Evolutionary conservation across 2,888 invertebrate genomes (phyloP).

Genomic region (Mesochorus sp.): DNA sequence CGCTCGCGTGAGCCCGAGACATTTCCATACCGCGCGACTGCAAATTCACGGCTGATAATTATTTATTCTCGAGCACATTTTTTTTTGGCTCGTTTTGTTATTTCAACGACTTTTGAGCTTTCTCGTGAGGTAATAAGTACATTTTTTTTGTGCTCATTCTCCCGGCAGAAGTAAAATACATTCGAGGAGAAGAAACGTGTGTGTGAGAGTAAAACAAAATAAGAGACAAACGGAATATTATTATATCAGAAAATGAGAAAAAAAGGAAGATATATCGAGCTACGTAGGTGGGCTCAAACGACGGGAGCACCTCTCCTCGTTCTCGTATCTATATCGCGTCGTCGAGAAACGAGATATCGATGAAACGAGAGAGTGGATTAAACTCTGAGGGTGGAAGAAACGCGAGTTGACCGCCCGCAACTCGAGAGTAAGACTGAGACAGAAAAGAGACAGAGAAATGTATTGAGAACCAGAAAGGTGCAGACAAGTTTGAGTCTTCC

Average conservation of each 20-base stretch:
- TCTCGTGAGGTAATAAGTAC: slow-evolving; percentile 16
- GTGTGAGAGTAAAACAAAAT: slow-evolving; percentile 21
- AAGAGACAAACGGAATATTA: slow-evolving; percentile 24
- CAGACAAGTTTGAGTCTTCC: slow-evolving; percentile 51
- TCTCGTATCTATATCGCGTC: slow-evolving; percentile 65
- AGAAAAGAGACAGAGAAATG: no score
- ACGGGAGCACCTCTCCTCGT: slow-evolving; percentile 45
- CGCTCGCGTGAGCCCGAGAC: slow-evolving; percentile 45
- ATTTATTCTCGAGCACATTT: not conserved
- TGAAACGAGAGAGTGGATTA: slow-evolving; percentile 57
- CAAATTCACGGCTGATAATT: slow-evolving; percentile 11
- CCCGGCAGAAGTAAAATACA: not conserved
- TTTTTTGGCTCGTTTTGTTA: not conserved
- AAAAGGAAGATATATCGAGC: not conserved
- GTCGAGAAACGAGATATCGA: slow-evolving; percentile 62
- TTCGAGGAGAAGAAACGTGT: no score
- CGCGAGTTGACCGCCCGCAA: slow-evolving; percentile 50
- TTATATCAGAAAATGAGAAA: not conserved
- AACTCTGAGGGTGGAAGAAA: slow-evolving; percentile 35
- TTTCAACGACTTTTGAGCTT: not conserved
- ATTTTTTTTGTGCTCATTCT: not conserved
- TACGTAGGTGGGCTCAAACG: slow-evolving; percentile 56
- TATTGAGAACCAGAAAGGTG: slow-evolving; percentile 43
- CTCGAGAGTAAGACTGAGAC: not conserved
- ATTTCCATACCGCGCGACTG: slow-evolving; percentile 19